Evolutionary conservation across 2,888 invertebrate species (phyloP).

Genomic region (Cephus pulcher): DNA sequence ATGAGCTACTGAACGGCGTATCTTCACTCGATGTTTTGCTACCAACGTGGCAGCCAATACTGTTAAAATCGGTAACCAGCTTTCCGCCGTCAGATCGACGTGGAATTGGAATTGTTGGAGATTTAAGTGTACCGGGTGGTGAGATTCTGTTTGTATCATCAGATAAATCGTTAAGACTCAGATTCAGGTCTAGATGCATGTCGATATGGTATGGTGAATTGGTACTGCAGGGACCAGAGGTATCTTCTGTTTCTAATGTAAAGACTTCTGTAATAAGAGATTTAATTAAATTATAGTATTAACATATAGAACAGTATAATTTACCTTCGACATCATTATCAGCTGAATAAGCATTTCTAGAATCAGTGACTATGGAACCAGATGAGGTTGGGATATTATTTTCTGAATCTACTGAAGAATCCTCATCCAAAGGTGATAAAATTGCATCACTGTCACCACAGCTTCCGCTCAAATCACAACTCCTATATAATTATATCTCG

Average conservation of each 20-base stretch:
- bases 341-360: conserved; percentile 37
- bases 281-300: not conserved
- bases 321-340: conserved; percentile 65
- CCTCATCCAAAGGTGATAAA: conserved; percentile 70
- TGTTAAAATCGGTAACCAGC: conserved; percentile 69
- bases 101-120: conserved; percentile 81
- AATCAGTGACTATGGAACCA: conserved; percentile 39
- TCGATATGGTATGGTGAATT: conserved; percentile 55
- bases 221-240: conserved; percentile 62
- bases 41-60: conserved; percentile 74
- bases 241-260: conserved; percentile 78
- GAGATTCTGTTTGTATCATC: conserved; percentile 56
- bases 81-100: conserved; percentile 67
- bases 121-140: conserved; percentile 65
- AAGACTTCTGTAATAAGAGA: conserved; percentile 71
- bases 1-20: conserved; percentile 41
- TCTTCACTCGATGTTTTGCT: conserved; percentile 69
- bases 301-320: not conserved
- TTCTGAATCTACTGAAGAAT: conserved; percentile 69
- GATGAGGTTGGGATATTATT: conserved; percentile 52
- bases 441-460: conserved; percentile 53
- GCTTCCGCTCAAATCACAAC: conserved; percentile 57
- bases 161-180: conserved; percentile 67
- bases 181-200: conserved; percentile 64
- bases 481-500: conserved; percentile 26